Conservation (phyloP, 2,888 invertebrate genomes). For the Lamproptera curius region DNA sequence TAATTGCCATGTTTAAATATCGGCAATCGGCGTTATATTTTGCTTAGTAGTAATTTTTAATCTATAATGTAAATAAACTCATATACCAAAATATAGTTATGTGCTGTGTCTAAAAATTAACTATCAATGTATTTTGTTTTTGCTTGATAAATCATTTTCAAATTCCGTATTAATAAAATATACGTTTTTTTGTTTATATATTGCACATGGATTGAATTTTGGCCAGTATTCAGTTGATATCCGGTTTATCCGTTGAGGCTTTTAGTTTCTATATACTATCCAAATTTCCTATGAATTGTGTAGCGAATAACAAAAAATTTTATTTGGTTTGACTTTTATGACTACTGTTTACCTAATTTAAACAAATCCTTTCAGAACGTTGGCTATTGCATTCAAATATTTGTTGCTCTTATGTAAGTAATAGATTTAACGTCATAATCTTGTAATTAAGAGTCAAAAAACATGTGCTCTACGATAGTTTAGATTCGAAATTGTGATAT, state of each 20-base stretch:
- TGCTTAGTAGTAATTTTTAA: neutral
- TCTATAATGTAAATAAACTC: neutral
- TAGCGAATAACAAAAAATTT: constrained; percentile 3
- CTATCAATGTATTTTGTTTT: no score
- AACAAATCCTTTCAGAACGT: constrained; percentile 32
- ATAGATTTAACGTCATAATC: constrained; percentile 34
- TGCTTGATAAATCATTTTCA: no score
- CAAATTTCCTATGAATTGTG: no score
- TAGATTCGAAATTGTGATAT: constrained; percentile 63
- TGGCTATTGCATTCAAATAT: constrained; percentile 38
- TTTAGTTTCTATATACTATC: constrained; percentile 50
- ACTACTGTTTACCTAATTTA: constrained; percentile 44
- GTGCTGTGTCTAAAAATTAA: constrained; percentile 14
- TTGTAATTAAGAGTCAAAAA: constrained; percentile 35
- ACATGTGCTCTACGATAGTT: constrained; percentile 46
- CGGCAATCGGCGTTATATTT: no score
- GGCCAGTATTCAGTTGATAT: constrained; percentile 4
- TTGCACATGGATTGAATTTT: neutral
- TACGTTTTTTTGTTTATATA: no score
- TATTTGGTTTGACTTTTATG: constrained; percentile 36
- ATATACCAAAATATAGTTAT: neutral
- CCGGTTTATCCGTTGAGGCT: constrained; percentile 13
- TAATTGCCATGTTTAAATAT: constrained; percentile 13
- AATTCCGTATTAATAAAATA: no score
- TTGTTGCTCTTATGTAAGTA: constrained; percentile 22